These are phyloP conservation scores for Sclerurus mexicanus DNA, from an alignment of 2,113 vertebrate genomes.

Conservation along the genomic window DNA sequence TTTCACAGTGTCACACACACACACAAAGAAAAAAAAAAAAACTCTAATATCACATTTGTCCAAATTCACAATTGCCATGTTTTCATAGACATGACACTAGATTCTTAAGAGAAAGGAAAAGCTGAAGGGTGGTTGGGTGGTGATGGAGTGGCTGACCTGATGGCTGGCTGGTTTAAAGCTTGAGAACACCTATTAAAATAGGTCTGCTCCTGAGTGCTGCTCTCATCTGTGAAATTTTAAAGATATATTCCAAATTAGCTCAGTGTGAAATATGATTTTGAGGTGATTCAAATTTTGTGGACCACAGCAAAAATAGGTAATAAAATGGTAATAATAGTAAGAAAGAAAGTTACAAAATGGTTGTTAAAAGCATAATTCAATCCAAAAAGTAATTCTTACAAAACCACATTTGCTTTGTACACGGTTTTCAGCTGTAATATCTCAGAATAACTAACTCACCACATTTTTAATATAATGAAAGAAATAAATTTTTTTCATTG, in stretches of 20 bases:
- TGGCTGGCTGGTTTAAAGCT: not conserved
- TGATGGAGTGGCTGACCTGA: not conserved
- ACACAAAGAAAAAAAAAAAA: not conserved
- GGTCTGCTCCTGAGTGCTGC: not conserved
- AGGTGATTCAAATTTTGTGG: slow-evolving; percentile 9
- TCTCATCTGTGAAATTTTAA: not conserved
- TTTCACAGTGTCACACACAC: not conserved
- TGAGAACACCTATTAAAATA: not conserved
- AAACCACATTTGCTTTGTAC: not conserved
- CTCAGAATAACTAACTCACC: not conserved
- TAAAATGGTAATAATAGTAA: slow-evolving; percentile 13
- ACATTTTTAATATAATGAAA: not conserved
- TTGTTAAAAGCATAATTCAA: slow-evolving; percentile 15
- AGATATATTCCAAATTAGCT: not conserved
- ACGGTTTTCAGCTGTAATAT: not conserved
- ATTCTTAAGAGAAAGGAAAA: not conserved
- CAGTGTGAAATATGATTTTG: not conserved
- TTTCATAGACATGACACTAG: not conserved
- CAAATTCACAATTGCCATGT: not conserved
- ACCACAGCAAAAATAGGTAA: not conserved
- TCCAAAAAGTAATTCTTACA: not conserved
- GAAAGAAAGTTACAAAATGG: not conserved
- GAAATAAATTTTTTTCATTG: not conserved
- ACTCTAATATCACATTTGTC: not conserved
- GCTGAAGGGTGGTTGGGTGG: not conserved